Evolutionary conservation across 2,113 vertebrate species (phyloP), one percentile per base, ranked within the genome.

Genomic region (Pteropus alecto): DNA sequence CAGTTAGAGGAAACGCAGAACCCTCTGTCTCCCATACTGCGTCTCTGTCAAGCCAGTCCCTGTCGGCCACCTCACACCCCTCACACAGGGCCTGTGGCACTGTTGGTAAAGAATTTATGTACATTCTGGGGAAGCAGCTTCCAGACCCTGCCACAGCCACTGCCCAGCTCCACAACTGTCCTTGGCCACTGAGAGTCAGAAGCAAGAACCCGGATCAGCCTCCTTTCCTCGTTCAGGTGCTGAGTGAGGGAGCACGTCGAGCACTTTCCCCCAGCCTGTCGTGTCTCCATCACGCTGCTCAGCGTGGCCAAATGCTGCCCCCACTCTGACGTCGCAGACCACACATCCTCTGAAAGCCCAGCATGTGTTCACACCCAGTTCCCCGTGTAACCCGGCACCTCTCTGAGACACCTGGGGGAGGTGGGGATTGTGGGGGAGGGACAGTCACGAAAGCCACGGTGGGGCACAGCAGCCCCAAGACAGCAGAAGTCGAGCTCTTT

Each of bases 171-270:
- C 58, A 11, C 9, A 18, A 1, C 41, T 13, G 7, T 16, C 54
- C 77, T 68, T 70, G 81, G 74, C 79, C 18, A 33, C 58, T 48
- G 22, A 18, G 83, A 38, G 18, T 11, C 11, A 2, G 51, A 43
- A 48, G 77, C 85, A n/a, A 41, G 48, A 14, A 76, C 8, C 11
- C 18, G 10, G 56, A n/a, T 15, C 7, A 1, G 7, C 21, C 43
- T 48, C 43, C 3, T 63, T 0, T 0, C 26, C 67, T 33, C 33
- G 26, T 28, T 33, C 30, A 0, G 43, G 65, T 35, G 26, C 12
- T 28, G 30, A 28, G 38, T 1, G 67, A 70, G 7, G 21, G 24
- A 22, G 14, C 5, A 18, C 1, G 30, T 54, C 19, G 33, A 21
- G 16, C 41, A 63, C 22, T 46, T 60, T 61, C 13, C 9, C 35